phyloP scores from a whole-genome alignment of 2,888 invertebrate species.

The Melinopterus prodromus region DNA sequence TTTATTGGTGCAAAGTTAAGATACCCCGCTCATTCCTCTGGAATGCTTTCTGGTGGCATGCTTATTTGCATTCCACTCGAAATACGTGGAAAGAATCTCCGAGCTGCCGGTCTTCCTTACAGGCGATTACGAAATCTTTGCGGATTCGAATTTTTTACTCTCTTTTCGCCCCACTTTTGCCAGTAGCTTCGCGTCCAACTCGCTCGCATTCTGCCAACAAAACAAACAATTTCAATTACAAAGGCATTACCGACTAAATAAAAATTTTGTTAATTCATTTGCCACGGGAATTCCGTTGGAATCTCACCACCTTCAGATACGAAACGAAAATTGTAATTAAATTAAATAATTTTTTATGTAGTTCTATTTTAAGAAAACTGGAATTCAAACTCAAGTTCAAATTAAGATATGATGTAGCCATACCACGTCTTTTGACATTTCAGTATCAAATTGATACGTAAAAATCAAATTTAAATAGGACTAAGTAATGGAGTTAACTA shows the following conservation, averaged over 20 bases:
- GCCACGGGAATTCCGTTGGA: not conserved
- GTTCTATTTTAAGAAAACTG: no score
- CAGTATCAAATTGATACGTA: no score
- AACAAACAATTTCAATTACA: not conserved
- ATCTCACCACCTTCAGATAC: not conserved
- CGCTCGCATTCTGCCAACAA: not conserved
- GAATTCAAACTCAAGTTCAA: no score
- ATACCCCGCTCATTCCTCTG: conserved; percentile 40
- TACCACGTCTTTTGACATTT: no score
- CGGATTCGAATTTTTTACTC: conserved; percentile 1
- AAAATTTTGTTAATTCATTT: not conserved
- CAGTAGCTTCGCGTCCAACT: not conserved
- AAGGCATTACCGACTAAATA: not conserved
- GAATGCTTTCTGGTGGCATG: conserved; percentile 47
- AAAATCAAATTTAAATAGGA: no score
- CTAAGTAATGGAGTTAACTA: no score
- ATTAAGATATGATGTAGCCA: no score
- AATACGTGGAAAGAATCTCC: conserved; percentile 45
- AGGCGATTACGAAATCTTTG: conserved; percentile 44
- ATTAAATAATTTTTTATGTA: no score
- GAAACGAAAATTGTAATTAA: not conserved
- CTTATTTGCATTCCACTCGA: conserved; percentile 48
- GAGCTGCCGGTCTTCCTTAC: conserved; percentile 29
- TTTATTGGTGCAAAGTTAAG: conserved; percentile 43
- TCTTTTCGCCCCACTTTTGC: not conserved